phyloP scores from a whole-genome alignment of 2,113 vertebrate genomes.

The Anoura caudifer region DNA sequence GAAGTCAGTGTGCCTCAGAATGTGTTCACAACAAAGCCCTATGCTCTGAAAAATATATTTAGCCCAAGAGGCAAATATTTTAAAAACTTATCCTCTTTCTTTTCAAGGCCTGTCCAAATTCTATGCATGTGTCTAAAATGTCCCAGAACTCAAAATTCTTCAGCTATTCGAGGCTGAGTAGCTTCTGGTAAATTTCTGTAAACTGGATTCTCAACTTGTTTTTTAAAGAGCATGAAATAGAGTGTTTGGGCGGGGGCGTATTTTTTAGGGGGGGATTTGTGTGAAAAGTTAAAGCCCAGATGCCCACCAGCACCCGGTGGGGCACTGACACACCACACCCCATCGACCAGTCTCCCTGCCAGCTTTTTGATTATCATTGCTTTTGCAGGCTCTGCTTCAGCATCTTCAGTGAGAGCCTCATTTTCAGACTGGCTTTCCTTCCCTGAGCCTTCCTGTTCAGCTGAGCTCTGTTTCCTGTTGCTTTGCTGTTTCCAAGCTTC shows the following conservation, averaged over 20 bases:
- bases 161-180: background rate
- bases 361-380: background rate
- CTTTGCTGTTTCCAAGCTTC: background rate
- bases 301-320: background rate
- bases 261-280: background rate
- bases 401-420: background rate
- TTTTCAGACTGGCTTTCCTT: background rate
- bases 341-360: background rate
- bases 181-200: background rate
- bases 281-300: background rate
- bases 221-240: background rate
- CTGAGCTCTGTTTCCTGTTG: slow-evolving; percentile 47
- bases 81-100: background rate
- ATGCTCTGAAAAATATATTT: background rate
- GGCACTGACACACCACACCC: background rate
- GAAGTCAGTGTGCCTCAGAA: background rate
- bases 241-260: background rate
- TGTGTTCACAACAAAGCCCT: background rate
- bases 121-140: background rate
- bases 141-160: background rate
- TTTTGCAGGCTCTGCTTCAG: background rate
- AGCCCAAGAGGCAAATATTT: background rate
- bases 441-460: background rate
- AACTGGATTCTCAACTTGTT: slow-evolving; percentile 3
- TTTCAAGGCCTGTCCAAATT: background rate